Evolutionary conservation across 2,888 invertebrate species (phyloP).

Genomic region (Tryphoninae sp.): DNA sequence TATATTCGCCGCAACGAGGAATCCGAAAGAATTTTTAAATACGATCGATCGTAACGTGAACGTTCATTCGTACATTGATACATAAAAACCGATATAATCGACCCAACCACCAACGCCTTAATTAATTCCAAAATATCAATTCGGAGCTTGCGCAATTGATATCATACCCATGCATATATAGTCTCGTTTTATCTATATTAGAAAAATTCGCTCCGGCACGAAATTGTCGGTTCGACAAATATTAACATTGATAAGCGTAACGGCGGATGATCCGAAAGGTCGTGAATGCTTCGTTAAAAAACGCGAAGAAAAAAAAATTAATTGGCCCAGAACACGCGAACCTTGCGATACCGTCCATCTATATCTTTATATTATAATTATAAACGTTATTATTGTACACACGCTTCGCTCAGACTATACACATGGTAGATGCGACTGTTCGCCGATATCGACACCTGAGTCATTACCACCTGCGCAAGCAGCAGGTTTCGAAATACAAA

Average conservation of each 20-base stretch:
- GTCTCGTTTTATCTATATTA: neutral
- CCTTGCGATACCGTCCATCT: neutral
- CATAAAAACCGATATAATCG: too few relatives aligned
- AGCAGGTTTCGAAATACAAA: constrained; percentile 6
- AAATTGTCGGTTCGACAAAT: neutral
- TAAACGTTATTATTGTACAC: constrained; percentile 19
- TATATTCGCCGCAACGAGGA: neutral
- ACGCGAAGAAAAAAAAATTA: neutral
- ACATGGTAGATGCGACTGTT: constrained; percentile 11
- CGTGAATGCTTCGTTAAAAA: neutral
- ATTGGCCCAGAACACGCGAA: neutral
- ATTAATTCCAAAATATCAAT: constrained; percentile 3
- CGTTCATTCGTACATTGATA: too few relatives aligned
- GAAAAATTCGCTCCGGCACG: neutral
- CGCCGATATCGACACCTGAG: constrained; percentile 55
- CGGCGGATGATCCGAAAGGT: neutral
- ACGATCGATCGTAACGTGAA: too few relatives aligned
- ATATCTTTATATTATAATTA: neutral
- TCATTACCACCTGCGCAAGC: constrained; percentile 64
- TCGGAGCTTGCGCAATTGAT: too few relatives aligned
- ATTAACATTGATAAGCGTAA: neutral
- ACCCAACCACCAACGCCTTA: neutral
- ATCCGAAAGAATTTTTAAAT: too few relatives aligned
- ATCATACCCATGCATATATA: too few relatives aligned
- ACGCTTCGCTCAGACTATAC: too few relatives aligned